A percentile compares a stretch with the other conserved stretches of the same genome.
phyloP scores from a whole-genome alignment of 1,140 invertebrate genomes.

The Yoshiicerus persimilis region DNA sequence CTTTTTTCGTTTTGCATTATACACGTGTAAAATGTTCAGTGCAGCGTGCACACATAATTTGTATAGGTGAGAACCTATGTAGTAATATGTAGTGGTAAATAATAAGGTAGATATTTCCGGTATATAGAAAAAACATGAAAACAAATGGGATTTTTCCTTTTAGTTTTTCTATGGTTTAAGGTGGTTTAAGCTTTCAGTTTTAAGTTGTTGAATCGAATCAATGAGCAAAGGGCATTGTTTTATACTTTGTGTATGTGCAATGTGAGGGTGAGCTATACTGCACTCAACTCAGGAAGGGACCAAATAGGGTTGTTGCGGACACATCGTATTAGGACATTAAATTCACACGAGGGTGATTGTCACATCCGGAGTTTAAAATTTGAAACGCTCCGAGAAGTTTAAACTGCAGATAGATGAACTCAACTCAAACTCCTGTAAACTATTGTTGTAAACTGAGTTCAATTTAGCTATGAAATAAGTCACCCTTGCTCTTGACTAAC shows the following conservation, averaged over 20 bases:
- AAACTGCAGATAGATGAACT: neutral
- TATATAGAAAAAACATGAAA: neutral
- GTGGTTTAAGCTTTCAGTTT: neutral
- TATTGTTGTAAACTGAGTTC: neutral
- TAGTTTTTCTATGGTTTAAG: neutral
- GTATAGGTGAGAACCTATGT: no score
- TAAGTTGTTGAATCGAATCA: conserved; percentile 4
- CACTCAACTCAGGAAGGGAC: neutral
- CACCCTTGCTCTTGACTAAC: neutral
- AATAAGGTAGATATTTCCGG: neutral
- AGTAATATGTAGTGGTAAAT: no score
- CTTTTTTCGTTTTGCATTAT: neutral
- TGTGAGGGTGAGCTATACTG: neutral
- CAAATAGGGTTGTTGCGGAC: neutral
- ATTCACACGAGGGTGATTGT: conserved; percentile 6
- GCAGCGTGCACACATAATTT: no score
- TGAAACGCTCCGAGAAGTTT: neutral
- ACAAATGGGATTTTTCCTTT: conserved; percentile 6
- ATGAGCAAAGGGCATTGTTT: neutral
- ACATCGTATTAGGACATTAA: neutral
- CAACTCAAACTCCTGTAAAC: neutral
- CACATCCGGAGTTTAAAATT: conserved; percentile 20
- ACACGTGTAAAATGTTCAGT: no score
- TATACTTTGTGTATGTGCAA: neutral
- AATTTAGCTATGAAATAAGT: neutral